Conservation (phyloP, 2,888 invertebrate species). For the Drosophila helvetica region DNA sequence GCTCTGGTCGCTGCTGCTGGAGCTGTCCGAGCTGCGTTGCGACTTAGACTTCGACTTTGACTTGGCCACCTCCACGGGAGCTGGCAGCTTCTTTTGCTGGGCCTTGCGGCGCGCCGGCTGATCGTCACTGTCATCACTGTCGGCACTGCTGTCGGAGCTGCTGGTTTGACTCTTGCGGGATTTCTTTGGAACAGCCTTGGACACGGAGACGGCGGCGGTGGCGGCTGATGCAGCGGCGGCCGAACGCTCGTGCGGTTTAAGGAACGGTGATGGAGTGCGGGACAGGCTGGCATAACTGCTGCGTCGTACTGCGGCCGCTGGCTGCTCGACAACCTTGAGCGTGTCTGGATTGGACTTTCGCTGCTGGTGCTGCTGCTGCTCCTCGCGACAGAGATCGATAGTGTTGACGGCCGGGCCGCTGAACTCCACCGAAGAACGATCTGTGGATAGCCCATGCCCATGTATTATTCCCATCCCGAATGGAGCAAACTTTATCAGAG, state of each 20-base stretch:
- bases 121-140: constrained; percentile 85
- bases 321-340: constrained; percentile 35
- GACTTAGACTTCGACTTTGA: constrained; percentile 40
- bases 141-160: constrained; percentile 83
- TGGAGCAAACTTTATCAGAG: neutral
- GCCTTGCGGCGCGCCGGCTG: constrained; percentile 75
- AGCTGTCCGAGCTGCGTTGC: constrained; percentile 61
- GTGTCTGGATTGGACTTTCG: constrained; percentile 47
- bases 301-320: constrained; percentile 42
- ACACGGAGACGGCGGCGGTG: constrained; percentile 29
- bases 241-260: constrained; percentile 85
- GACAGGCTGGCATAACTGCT: constrained; percentile 87
- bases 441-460: constrained; percentile 19
- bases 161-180: constrained; percentile 63
- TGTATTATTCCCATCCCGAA: neutral
- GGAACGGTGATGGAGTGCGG: constrained; percentile 94
- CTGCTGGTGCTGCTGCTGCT: constrained; percentile 51
- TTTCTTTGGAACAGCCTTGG: constrained; percentile 58
- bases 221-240: constrained; percentile 33
- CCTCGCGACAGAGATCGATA: constrained; percentile 78
- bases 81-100: constrained; percentile 30
- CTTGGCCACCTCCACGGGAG: constrained; percentile 45
- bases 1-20: constrained; percentile 72
- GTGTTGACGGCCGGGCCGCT: constrained; percentile 74
- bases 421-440: constrained; percentile 78